Evolutionary conservation across 2,797 vertebrate genomes (phyloP).

Genomic region (Florisuga fusca): DNA sequence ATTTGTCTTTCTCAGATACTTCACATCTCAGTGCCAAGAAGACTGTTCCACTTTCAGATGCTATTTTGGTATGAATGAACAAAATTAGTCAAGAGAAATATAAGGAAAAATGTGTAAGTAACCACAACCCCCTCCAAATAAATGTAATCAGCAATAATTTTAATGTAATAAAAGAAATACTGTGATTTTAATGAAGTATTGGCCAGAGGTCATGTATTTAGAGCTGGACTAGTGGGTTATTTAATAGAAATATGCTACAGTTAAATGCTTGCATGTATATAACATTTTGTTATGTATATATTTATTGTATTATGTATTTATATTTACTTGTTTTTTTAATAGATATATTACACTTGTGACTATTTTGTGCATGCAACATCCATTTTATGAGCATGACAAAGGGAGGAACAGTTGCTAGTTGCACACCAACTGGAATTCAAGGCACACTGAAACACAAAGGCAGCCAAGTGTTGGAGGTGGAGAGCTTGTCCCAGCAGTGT

Average conservation of each 20-base stretch:
- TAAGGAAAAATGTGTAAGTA: background rate
- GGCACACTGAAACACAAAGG: background rate
- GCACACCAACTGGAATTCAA: background rate
- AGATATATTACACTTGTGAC: background rate
- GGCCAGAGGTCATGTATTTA: background rate
- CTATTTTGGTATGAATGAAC: background rate
- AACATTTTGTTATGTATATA: background rate
- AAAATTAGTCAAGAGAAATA: background rate
- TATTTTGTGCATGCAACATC: background rate
- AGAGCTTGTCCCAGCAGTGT: background rate
- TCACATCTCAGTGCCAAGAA: background rate
- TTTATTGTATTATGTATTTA: background rate
- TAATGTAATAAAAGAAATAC: background rate
- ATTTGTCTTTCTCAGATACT: background rate
- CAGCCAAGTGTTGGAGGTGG: fast-evolving
- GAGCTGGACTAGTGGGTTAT: background rate
- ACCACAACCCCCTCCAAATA: background rate
- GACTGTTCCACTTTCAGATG: background rate
- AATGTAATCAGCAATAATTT: background rate
- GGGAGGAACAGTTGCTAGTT: background rate
- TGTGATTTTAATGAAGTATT: background rate
- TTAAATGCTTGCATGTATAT: background rate
- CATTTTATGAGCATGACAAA: background rate
- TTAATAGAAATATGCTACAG: background rate
- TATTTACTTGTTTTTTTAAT: background rate